phyloP scores from a whole-genome alignment of 2,797 vertebrate species.

The Geranospiza caerulescens region DNA sequence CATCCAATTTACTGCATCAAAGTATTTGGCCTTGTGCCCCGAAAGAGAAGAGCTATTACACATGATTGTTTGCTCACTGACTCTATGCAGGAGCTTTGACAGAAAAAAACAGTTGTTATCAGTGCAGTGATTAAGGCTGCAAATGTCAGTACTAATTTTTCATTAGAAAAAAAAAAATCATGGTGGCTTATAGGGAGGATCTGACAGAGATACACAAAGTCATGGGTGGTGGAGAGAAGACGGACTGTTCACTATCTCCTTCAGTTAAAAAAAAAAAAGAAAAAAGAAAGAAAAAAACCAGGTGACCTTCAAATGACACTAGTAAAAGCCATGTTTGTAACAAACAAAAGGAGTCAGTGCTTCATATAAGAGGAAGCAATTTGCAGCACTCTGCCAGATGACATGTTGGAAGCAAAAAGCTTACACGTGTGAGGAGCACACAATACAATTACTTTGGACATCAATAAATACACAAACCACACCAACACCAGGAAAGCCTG shows the following conservation, averaged over 20 bases:
- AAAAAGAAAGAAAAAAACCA: neutral
- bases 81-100: neutral
- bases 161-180: neutral
- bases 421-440: neutral
- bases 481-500: neutral
- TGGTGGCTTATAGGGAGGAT: neutral
- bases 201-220: neutral
- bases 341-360: neutral
- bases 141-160: neutral
- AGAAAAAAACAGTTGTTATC: neutral
- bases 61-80: neutral
- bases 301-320: neutral
- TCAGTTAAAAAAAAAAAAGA: neutral
- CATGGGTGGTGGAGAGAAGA: neutral
- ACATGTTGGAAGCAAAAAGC: neutral
- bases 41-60: neutral
- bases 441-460: neutral
- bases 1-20: neutral
- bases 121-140: neutral
- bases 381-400: neutral
- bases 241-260: neutral
- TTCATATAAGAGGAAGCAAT: neutral
- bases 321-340: neutral
- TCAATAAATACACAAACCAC: neutral
- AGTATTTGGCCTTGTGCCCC: neutral